Evolutionary conservation across 2,888 invertebrate species (phyloP).

Genomic region (Polymixis lichenea): DNA sequence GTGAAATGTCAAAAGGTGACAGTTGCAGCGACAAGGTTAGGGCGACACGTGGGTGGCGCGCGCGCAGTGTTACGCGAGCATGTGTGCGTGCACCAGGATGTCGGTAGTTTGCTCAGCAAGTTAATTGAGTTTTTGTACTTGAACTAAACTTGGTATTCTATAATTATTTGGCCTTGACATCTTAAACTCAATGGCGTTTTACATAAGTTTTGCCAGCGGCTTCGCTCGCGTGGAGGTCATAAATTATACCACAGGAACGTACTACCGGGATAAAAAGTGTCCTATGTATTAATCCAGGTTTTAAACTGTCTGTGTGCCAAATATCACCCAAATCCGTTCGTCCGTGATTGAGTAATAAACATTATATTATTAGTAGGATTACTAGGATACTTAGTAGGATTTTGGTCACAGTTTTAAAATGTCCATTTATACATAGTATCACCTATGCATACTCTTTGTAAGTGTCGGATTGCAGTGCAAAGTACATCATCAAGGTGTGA

Average conservation of each 20-base stretch:
- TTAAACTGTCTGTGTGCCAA: too few species aligned
- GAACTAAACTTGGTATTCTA: slow-evolving; percentile 40
- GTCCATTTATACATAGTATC: not conserved
- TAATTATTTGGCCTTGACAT: slow-evolving; percentile 36
- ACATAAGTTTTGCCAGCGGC: not conserved
- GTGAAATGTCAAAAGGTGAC: slow-evolving; percentile 55
- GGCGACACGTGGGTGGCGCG: slow-evolving; percentile 55
- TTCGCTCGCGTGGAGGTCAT: too few species aligned
- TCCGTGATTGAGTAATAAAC: too few species aligned
- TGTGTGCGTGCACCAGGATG: slow-evolving; percentile 52
- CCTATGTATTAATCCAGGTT: too few species aligned
- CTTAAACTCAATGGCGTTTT: not conserved
- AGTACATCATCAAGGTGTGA: slow-evolving; percentile 21
- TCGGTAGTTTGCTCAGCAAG: slow-evolving; percentile 35
- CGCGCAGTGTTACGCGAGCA: slow-evolving; percentile 16
- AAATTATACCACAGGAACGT: too few species aligned
- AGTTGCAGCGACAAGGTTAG: slow-evolving; percentile 60
- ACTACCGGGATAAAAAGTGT: too few species aligned
- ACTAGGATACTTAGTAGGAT: too few species aligned
- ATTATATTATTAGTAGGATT: not conserved
- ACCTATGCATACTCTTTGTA: too few species aligned
- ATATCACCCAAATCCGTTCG: too few species aligned
- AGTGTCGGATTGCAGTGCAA: slow-evolving; percentile 24
- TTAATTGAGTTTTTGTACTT: slow-evolving; percentile 51
- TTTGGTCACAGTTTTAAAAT: slow-evolving; percentile 1